These are phyloP conservation scores for Parnassius mnemosyne DNA, from an alignment of 2,888 invertebrate species.

Conservation along the genomic window DNA sequence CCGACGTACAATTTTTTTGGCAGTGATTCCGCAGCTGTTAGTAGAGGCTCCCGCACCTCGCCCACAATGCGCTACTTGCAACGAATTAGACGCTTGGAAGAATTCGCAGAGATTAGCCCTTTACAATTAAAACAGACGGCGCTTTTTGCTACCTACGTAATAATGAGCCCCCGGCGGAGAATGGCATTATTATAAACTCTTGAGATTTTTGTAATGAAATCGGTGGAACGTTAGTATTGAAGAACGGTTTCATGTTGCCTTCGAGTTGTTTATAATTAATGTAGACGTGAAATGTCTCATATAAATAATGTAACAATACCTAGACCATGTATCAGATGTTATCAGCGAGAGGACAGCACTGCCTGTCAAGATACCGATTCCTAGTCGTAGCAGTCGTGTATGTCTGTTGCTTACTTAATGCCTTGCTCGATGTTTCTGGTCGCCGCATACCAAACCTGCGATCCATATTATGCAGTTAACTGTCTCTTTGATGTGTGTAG, in stretches of 20 bases:
- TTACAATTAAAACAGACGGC: constrained; percentile 61
- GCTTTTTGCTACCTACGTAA: constrained; percentile 47
- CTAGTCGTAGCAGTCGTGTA: constrained; percentile 21
- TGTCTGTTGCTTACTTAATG: constrained; percentile 26
- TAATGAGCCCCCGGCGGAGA: constrained; percentile 46
- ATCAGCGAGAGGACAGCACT: constrained; percentile 18
- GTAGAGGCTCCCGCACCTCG: constrained; percentile 16
- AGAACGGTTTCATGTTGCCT: constrained; percentile 43
- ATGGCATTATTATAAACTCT: constrained; percentile 41
- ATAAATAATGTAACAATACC: constrained; percentile 27
- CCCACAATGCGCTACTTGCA: constrained; percentile 62
- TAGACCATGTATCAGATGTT: constrained; percentile 25
- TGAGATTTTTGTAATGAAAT: constrained; percentile 51
- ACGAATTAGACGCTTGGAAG: constrained; percentile 65
- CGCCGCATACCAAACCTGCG: constrained; percentile 22
- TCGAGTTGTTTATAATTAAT: constrained; percentile 29
- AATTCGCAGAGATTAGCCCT: constrained; percentile 56
- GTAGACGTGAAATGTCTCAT: constrained; percentile 16
- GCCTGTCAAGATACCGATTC: constrained; percentile 24
- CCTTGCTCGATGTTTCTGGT: constrained; percentile 11
- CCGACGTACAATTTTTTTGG: constrained; percentile 43
- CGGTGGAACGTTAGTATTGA: constrained; percentile 30
- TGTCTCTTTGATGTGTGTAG: constrained; percentile 24
- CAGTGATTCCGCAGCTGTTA: constrained; percentile 34
- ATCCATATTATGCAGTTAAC: constrained; percentile 27